A percentile compares a stretch with the other conserved stretches of the same genome.
Evolutionary conservation across 2,888 invertebrate genomes (phyloP).

Genomic region (Fissipunctia ypsillon): DNA sequence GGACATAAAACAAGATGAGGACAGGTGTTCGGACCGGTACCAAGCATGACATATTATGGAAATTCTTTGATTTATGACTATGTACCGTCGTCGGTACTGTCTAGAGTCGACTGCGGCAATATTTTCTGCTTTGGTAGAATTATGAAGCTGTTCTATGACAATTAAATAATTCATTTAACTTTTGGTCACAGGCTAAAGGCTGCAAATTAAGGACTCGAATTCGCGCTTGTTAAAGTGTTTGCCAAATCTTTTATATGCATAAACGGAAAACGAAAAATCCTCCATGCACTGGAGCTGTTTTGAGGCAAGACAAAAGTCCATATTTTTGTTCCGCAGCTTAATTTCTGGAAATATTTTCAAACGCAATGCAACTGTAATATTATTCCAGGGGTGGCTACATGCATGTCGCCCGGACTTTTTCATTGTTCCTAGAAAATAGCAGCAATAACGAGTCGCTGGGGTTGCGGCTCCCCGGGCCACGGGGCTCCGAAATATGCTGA

Average conservation of each 20-base stretch:
- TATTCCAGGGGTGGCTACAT: slow-evolving; percentile 53
- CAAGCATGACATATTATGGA: slow-evolving; percentile 64
- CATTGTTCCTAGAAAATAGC: slow-evolving; percentile 67
- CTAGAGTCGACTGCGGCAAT: slow-evolving; percentile 37
- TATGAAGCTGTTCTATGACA: slow-evolving; percentile 13
- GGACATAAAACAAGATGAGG: slow-evolving; percentile 59
- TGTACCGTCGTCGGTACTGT: slow-evolving; percentile 53
- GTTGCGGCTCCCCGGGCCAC: slow-evolving; percentile 51
- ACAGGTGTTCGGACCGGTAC: slow-evolving; percentile 63
- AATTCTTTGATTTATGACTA: slow-evolving; percentile 66
- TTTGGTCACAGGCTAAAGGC: not conserved
- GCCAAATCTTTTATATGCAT: slow-evolving; percentile 23
- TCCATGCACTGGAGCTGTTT: slow-evolving; percentile 9
- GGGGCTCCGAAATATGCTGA: slow-evolving; percentile 64
- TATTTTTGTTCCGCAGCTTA: slow-evolving; percentile 44
- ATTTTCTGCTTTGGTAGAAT: slow-evolving; percentile 48
- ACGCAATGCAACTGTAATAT: slow-evolving; percentile 62
- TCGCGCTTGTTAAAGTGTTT: slow-evolving; percentile 12
- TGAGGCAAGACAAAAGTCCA: slow-evolving; percentile 44
- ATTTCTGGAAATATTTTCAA: slow-evolving; percentile 59
- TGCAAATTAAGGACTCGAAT: slow-evolving; percentile 7
- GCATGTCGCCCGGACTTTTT: slow-evolving; percentile 61
- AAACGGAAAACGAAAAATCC: slow-evolving; percentile 21
- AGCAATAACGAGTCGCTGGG: slow-evolving; percentile 65
- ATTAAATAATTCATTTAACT: not conserved